These are phyloP conservation scores for Barypeithes pellucidus DNA, from an alignment of 2,888 invertebrate species.

Conservation along the genomic window DNA sequence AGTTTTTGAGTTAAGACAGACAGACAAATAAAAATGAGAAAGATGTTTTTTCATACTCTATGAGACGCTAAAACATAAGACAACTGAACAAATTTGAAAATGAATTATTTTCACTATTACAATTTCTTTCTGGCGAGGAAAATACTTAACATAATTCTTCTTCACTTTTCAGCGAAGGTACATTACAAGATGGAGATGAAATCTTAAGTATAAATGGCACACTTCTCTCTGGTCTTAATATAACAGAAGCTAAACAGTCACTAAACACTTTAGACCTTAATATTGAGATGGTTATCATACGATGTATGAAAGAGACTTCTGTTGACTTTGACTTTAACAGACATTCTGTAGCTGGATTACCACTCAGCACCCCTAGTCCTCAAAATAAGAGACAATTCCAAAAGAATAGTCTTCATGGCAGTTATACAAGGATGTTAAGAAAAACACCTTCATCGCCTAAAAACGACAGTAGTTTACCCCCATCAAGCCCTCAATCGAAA, in stretches of 20 bases:
- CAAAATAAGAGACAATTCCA: constrained; percentile 74
- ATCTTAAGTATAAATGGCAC: constrained; percentile 94
- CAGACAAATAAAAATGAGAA: too few species aligned
- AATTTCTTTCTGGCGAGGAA: too few species aligned
- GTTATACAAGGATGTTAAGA: constrained; percentile 72
- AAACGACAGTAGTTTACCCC: constrained; percentile 35
- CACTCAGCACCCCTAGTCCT: constrained; percentile 59
- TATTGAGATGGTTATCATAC: constrained; percentile 77
- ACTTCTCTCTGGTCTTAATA: constrained; percentile 82
- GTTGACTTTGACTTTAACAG: constrained; percentile 77
- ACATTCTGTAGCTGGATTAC: constrained; percentile 51
- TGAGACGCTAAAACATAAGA: too few species aligned
- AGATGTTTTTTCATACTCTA: too few species aligned
- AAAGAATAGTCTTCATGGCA: constrained; percentile 76
- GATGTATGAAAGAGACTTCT: constrained; percentile 79
- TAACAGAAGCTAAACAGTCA: constrained; percentile 80
- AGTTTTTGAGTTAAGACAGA: too few species aligned
- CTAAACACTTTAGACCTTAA: constrained; percentile 76
- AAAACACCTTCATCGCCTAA: constrained; percentile 57
- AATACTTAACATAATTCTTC: constrained; percentile 31
- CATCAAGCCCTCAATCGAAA: constrained; percentile 32
- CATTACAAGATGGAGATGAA: constrained; percentile 92
- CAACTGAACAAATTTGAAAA: too few species aligned
- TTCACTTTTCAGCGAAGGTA: constrained; percentile 80
- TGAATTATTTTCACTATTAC: too few species aligned